These are phyloP conservation scores for Theonella swinhoei DNA, from an alignment of 37 sponge, comb jelly and placozoan genomes.

Conservation along the genomic window DNA sequence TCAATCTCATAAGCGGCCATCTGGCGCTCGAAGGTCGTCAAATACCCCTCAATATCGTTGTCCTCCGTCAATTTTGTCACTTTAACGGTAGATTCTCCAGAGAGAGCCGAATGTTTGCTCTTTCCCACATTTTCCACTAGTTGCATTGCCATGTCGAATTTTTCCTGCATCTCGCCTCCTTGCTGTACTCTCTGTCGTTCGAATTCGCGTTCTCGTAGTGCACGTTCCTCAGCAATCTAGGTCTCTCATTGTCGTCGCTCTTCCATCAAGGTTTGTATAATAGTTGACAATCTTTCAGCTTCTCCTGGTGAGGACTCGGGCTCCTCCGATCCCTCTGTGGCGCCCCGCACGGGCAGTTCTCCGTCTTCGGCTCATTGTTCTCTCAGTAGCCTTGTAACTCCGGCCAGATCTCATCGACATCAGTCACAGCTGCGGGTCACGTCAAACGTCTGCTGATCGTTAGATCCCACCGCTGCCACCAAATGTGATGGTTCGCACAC, in stretches of 20 bases:
- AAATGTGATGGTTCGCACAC: slow-evolving; percentile 7
- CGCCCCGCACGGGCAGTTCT: not conserved
- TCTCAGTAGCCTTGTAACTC: not conserved
- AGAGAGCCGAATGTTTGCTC: not conserved
- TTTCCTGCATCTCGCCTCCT: not conserved
- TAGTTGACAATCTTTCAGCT: not conserved
- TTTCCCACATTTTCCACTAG: not conserved
- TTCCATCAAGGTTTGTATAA: not conserved
- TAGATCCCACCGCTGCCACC: slow-evolving; percentile 56
- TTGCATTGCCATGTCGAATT: not conserved
- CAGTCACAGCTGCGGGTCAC: not conserved
- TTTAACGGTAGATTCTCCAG: not conserved
- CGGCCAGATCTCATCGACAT: not conserved
- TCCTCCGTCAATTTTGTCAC: not conserved
- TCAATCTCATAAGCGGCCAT: slow-evolving; percentile 11
- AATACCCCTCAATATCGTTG: slow-evolving; percentile 30
- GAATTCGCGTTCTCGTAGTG: not conserved
- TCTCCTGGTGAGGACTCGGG: not conserved
- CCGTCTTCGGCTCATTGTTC: not conserved
- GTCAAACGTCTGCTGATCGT: not conserved
- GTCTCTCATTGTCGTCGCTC: not conserved
- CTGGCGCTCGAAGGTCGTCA: slow-evolving; percentile 29
- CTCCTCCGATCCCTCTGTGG: not conserved
- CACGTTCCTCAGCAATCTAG: not conserved
- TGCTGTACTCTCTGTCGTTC: slow-evolving; percentile 6